Conservation (phyloP, 2,888 invertebrate genomes). For the Cybosia mesomella region DNA sequence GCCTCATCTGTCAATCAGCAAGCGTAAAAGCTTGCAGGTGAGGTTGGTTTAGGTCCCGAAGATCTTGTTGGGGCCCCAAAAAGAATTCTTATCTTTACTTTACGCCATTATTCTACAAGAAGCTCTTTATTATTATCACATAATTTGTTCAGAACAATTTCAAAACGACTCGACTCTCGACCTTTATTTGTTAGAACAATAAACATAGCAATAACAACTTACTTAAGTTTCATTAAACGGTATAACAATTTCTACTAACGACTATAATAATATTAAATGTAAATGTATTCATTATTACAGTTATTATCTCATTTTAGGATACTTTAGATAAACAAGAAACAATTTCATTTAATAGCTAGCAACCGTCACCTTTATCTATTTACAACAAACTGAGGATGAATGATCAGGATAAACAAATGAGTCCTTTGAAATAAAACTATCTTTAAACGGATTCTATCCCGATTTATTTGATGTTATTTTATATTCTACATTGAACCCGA, state of each 20-base stretch:
- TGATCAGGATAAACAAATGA: too few relatives aligned
- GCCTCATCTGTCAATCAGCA: too few relatives aligned
- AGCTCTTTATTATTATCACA: not conserved
- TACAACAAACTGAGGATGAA: too few relatives aligned
- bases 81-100: not conserved
- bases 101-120: too few relatives aligned
- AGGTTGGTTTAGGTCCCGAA: too few relatives aligned
- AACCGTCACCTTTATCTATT: not conserved
- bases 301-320: conserved; percentile 9
- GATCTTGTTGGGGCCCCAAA: not conserved
- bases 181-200: not conserved
- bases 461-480: too few relatives aligned
- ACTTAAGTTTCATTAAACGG: conserved; percentile 11
- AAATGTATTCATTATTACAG: conserved; percentile 6
- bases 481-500: too few relatives aligned
- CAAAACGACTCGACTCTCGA: not conserved
- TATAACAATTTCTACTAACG: conserved; percentile 11
- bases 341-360: not conserved
- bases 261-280: conserved; percentile 10
- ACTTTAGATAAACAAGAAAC: conserved; percentile 6
- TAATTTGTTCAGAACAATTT: not conserved
- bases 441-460: too few relatives aligned
- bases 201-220: conserved; percentile 9
- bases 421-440: too few relatives aligned
- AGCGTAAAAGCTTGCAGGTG: too few relatives aligned